Evolutionary conservation across 2,797 vertebrate genomes (phyloP), one percentile per base, ranked within the genome.

Genomic region (Danio aesculapii): DNA sequence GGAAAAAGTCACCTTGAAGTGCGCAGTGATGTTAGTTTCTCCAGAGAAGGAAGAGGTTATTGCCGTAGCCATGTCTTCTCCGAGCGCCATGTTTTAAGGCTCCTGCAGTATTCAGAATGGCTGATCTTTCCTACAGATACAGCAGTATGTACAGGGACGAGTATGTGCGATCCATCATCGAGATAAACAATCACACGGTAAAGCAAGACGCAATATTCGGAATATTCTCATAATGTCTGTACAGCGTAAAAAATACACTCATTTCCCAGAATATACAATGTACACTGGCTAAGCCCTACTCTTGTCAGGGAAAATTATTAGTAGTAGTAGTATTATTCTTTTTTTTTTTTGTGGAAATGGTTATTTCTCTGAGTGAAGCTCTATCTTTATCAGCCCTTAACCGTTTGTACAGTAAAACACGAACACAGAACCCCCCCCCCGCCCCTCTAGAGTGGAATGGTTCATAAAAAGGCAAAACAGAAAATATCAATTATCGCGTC

Each of bases 61-160:
- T 77, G 72, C 72, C 70, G 58, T 52, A 47, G 57, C 53, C 76
- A 64, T 47, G 79, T 77, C 72, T 75, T 73, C 61, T 62, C 72
- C 67, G 73, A 66, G 55, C 58, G 84, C 80, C 86, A 83, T 86
- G 88, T 86, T 85, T 89, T 92, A 83, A 86, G 85, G 84, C 83
- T 88, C 85, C 70, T 83, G 81, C 74, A 83, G 89, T 90, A 49
- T 74, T 81, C 30, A 88, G 90, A 90, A 95, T 94, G 94, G 94
- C 94, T 94, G 91, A 92, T 88, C 90, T 85, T 90, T 95, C 94
- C 93, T 92, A 94, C 90, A 90, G 81, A 91, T 87, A 93, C 86
- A 92, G 88, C 89, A 90, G 72, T 88, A 87, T 84, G 58, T 84
- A 86, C 81, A 83, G 53, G 77, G 55, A 69, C 52, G 16, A 47